A percentile compares a stretch with the other conserved stretches of the same genome.
phyloP scores from a whole-genome alignment of 2,888 invertebrate species.

The Apocheima hispidaria region DNA sequence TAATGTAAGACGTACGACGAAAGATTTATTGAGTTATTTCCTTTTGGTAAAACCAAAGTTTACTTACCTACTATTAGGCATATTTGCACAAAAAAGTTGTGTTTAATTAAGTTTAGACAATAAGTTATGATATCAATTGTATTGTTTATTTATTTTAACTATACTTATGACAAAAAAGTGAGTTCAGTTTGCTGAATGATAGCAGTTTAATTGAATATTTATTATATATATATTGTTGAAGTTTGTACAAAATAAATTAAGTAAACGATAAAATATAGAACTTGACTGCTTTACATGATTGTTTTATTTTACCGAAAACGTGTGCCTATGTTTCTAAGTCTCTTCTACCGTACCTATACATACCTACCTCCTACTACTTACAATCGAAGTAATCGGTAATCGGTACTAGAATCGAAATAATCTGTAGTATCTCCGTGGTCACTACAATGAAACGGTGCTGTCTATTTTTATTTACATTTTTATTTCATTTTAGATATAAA shows the following conservation, averaged over 20 bases:
- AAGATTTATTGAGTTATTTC: conserved; percentile 45
- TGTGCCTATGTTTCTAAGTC: background rate
- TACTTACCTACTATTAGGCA: conserved; percentile 84
- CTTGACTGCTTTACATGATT: conserved; percentile 83
- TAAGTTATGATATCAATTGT: conserved; percentile 84
- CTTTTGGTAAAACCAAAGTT: conserved; percentile 82
- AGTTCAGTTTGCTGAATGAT: conserved; percentile 86
- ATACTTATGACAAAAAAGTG: conserved; percentile 85
- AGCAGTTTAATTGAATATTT: conserved; percentile 87
- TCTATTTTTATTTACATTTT: conserved; percentile 83
- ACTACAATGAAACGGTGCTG: conserved; percentile 68
- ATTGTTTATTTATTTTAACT: conserved; percentile 79
- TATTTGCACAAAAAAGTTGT: conserved; percentile 87
- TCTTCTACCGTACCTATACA: too few species aligned
- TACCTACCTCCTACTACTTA: too few species aligned
- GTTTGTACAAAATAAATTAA: conserved; percentile 88
- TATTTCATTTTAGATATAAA: conserved; percentile 69
- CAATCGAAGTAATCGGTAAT: too few species aligned
- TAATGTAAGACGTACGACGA: conserved; percentile 46
- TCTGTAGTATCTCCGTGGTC: too few species aligned
- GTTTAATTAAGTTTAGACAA: conserved; percentile 87
- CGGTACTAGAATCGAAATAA: too few species aligned
- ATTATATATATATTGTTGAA: conserved; percentile 87
- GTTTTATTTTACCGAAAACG: conserved; percentile 62
- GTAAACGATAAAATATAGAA: conserved; percentile 87